Evolutionary conservation across 2,888 invertebrate species (phyloP).

Genomic region (Ornithoptera alexandrae): DNA sequence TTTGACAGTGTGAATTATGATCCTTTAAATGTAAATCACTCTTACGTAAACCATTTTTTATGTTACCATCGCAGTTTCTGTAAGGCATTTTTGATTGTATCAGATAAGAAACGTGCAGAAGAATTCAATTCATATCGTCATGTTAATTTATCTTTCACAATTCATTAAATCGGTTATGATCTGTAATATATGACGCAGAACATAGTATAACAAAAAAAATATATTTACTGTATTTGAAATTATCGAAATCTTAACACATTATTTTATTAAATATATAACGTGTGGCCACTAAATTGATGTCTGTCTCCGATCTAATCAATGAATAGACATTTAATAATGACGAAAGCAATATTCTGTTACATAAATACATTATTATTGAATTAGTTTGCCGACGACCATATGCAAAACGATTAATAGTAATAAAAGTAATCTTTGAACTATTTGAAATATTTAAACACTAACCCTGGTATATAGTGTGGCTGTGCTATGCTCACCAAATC

Average conservation of each 20-base stretch:
- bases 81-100: neutral
- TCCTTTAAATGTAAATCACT: slow-evolving; percentile 24
- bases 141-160: neutral
- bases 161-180: neutral
- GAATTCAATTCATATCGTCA: neutral
- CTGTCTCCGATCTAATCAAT: neutral
- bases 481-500: slow-evolving; percentile 83
- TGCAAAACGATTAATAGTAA: neutral
- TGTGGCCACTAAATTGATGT: no score
- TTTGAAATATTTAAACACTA: slow-evolving; percentile 41
- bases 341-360: neutral
- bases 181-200: neutral
- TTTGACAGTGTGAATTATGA: slow-evolving; percentile 23
- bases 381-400: neutral
- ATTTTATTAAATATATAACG: no score
- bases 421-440: neutral
- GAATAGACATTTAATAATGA: neutral
- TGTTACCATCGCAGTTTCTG: neutral
- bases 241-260: no score
- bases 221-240: neutral
- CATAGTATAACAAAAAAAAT: neutral
- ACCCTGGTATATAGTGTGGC: slow-evolving; percentile 88
- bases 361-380: neutral
- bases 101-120: neutral
- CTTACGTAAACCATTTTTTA: slow-evolving; percentile 26